Evolutionary conservation across 2,888 invertebrate species (phyloP).

Genomic region (Scaptomyza polygonia): DNA sequence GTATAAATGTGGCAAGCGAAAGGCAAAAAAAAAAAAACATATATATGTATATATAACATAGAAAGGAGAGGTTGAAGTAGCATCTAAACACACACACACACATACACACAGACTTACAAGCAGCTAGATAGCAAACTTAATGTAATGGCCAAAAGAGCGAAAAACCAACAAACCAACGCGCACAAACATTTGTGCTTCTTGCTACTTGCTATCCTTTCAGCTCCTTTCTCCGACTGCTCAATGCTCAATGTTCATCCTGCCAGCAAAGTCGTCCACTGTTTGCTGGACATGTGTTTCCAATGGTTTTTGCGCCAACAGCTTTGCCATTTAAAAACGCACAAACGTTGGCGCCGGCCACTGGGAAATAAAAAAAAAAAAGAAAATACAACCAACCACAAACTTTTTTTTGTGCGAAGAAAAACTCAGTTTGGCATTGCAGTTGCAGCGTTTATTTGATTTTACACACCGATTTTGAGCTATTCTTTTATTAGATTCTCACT

Average conservation of each 20-base stretch:
- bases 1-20: conserved; percentile 48
- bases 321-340: conserved; percentile 74
- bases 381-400: conserved; percentile 39
- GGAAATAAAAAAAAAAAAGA: background rate
- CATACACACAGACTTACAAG: conserved; percentile 7
- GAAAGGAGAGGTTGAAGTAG: conserved; percentile 3
- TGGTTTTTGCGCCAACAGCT: conserved; percentile 69
- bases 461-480: conserved; percentile 78
- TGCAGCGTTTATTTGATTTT: conserved; percentile 76
- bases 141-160: conserved; percentile 70
- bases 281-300: conserved; percentile 79
- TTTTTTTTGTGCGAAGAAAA: conserved; percentile 49
- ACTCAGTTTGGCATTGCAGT: conserved; percentile 48
- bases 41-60: conserved; percentile 1
- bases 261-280: conserved; percentile 30
- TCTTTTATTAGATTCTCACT: conserved; percentile 74
- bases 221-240: conserved; percentile 11
- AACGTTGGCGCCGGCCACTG: conserved; percentile 51
- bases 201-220: conserved; percentile 15
- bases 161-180: conserved; percentile 50
- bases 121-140: conserved; percentile 65
- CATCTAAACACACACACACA: conserved; percentile 12
- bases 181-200: conserved; percentile 63
- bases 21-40: conserved; percentile 13
- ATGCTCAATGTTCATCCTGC: conserved; percentile 24